Conservation (phyloP, 2,113 vertebrate species). For the Hemiscyllium ocellatum region DNA sequence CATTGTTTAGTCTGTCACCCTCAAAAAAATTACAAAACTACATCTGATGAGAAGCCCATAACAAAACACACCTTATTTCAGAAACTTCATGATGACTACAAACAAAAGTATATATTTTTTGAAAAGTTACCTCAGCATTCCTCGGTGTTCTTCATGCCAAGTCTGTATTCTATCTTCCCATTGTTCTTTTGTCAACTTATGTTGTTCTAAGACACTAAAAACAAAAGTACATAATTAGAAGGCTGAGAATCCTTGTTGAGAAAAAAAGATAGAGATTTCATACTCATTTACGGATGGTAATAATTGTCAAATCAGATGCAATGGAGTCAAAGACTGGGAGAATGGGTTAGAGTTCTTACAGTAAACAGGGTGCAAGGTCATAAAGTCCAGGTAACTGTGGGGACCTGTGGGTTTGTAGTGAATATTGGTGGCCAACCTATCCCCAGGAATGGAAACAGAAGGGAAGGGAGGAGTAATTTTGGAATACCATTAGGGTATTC, state of each 20-base stretch:
- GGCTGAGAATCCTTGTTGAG: neutral
- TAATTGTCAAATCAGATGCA: too few relatives aligned
- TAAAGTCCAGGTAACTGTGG: too few relatives aligned
- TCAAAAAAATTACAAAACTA: neutral
- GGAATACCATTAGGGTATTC: too few relatives aligned
- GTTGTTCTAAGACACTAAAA: conserved; percentile 87
- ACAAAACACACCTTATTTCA: neutral
- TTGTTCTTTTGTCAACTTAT: conserved; percentile 96
- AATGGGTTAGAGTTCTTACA: too few relatives aligned
- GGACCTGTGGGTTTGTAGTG: too few relatives aligned
- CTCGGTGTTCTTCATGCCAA: conserved; percentile 92
- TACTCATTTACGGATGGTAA: too few relatives aligned
- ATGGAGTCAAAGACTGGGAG: too few relatives aligned
- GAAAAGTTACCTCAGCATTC: conserved; percentile 78
- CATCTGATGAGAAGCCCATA: neutral
- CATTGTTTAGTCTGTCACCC: neutral
- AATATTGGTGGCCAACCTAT: too few relatives aligned
- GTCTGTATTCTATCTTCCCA: conserved; percentile 98
- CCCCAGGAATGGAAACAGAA: too few relatives aligned
- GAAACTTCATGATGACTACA: neutral
- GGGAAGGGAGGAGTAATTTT: too few relatives aligned
- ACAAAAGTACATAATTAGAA: conserved; percentile 34
- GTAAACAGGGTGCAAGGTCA: too few relatives aligned
- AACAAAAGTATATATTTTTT: neutral
- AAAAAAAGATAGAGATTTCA: too few relatives aligned